Conservation (phyloP, 2,888 invertebrate genomes). For the Hypselothyrea guttata region DNA sequence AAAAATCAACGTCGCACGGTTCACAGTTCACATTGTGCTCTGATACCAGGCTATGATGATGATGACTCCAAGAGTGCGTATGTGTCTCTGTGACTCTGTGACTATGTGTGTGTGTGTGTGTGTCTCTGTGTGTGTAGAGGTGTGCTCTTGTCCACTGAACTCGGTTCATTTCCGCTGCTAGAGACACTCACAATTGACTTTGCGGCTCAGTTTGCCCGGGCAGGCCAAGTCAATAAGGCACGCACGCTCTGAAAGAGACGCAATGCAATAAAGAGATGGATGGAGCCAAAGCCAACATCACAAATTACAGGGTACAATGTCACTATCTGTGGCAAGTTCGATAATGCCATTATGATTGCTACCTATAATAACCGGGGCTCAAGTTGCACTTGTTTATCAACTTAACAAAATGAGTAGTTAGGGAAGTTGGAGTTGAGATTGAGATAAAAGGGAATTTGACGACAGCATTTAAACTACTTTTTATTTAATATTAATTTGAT, state of each 20-base stretch:
- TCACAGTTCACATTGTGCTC: conserved; percentile 19
- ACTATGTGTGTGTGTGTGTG: neutral
- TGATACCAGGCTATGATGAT: neutral
- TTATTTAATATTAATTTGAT: too few species aligned
- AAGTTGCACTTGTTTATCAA: too few species aligned
- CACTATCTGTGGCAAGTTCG: neutral
- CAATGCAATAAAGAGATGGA: conserved; percentile 11
- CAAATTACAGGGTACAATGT: conserved; percentile 20
- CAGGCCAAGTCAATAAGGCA: conserved; percentile 69
- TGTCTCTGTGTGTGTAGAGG: conserved; percentile 1
- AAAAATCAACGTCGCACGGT: conserved; percentile 68
- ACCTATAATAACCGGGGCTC: neutral
- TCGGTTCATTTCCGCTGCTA: conserved; percentile 54
- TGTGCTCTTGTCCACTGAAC: conserved; percentile 1
- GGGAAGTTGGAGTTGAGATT: too few species aligned
- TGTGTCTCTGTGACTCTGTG: conserved; percentile 2
- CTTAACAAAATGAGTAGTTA: too few species aligned
- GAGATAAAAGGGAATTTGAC: too few species aligned
- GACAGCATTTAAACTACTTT: too few species aligned
- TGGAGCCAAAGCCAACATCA: conserved; percentile 17
- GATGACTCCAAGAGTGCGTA: neutral
- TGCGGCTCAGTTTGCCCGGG: conserved; percentile 63
- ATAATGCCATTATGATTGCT: conserved; percentile 12
- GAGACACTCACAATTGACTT: conserved; percentile 65
- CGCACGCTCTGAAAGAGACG: conserved; percentile 42